These are phyloP conservation scores for Oscheius sp. DNA, from an alignment of 2,888 invertebrate genomes.

Conservation along the genomic window DNA sequence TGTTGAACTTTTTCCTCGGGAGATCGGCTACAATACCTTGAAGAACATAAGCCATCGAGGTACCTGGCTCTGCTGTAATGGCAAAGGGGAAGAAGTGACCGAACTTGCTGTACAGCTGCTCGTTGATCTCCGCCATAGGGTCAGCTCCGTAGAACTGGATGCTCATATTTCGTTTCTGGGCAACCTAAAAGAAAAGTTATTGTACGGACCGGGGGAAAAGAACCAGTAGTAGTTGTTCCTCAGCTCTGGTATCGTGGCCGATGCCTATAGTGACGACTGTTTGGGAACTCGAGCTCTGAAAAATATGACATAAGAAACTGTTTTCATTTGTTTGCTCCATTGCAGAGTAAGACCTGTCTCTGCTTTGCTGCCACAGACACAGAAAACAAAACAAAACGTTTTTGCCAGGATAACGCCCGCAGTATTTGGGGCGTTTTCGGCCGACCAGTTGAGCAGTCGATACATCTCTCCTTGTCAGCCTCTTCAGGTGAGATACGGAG, in stretches of 20 bases:
- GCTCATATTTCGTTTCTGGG: neutral
- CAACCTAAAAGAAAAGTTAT: neutral
- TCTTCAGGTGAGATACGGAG: neutral
- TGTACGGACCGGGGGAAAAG: neutral
- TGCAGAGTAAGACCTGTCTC: no score
- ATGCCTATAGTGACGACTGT: constrained; percentile 9
- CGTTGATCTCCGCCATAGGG: constrained; percentile 26
- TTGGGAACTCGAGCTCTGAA: neutral
- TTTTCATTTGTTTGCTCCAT: no score
- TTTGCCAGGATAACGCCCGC: no score
- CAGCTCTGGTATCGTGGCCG: neutral
- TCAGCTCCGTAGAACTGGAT: constrained; percentile 35
- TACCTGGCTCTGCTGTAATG: constrained; percentile 18
- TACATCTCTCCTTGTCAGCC: neutral
- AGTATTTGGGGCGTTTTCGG: no score
- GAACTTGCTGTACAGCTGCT: constrained; percentile 1
- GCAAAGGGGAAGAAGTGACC: constrained; percentile 26
- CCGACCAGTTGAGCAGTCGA: neutral
- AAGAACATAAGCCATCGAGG: constrained; percentile 9
- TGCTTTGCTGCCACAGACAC: no score
- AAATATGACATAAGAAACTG: neutral
- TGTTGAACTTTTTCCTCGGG: neutral
- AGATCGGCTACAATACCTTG: neutral
- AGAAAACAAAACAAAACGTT: no score
- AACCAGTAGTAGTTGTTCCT: neutral